Evolutionary conservation across 2,113 vertebrate genomes (phyloP), one percentile per base, ranked within the genome.

Genomic region (Trematomus loennbergii): DNA sequence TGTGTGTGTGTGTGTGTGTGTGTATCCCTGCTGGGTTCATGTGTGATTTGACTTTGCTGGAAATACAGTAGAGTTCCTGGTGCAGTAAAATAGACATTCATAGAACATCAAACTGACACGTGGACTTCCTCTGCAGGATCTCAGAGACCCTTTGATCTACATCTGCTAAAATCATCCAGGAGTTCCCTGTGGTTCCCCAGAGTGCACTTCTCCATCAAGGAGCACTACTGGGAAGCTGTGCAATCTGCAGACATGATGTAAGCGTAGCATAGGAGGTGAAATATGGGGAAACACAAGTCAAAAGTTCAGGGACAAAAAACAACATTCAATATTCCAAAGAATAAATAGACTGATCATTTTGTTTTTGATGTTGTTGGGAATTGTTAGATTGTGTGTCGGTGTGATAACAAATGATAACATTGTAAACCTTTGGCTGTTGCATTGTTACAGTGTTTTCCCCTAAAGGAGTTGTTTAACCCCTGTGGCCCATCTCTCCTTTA

Each of bases 71-170:
- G n/a, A 49, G 20, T 65, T 48, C 36, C 65, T 33, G 58, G 80
- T 33, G 63, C 79, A 60, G 71, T 55, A 36, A 86, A 58, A 70
- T 49, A 87, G 72, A 79, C 60, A 7, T 82, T 89, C 82, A 78
- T 78, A 86, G 70, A 79, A 85, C 87, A 75, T 86, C 79, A 81
- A 78, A 87, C 68, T 84, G 86, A 89, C 87, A 84, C 79, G 69
- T 72, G 70, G 74, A 84, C 85, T 89, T 88, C 79, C 87, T 86
- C 83, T 79, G 50, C n/a, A 22, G 72, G 69, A 78, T 77, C 78
- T 78, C 61, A 12, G 70, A 75, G 82, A 78, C 61, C 77, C 81
- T 85, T 88, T 92, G 85, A 88, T 89, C 18, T 71, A 87, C 82
- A 81, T 81, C 89, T 90, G 85, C 84, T 89, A 48, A 68, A 87